phyloP scores from a whole-genome alignment of 2,797 vertebrate species.

The Galaxias olidus region DNA sequence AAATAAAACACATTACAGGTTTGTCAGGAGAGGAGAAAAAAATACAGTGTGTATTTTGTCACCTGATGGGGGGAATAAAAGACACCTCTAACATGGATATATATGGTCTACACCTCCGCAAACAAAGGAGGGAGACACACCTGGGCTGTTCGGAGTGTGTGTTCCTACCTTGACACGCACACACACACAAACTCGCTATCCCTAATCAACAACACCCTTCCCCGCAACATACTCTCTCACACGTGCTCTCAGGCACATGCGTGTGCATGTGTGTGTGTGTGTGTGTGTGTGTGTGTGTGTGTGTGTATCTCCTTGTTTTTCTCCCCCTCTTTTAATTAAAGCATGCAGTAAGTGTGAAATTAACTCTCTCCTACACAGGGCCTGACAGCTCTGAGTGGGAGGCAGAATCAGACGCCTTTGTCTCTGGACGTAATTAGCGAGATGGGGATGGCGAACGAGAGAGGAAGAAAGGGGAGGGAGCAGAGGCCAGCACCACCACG shows the following conservation, averaged over 20 bases:
- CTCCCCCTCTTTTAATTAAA: constrained; percentile 78
- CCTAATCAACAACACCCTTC: constrained; percentile 27
- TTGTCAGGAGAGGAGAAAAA: constrained; percentile 29
- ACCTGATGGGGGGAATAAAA: constrained; percentile 42
- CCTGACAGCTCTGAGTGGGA: constrained; percentile 79
- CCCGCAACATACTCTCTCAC: not conserved
- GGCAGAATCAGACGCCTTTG: constrained; percentile 77
- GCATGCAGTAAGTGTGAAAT: constrained; percentile 85
- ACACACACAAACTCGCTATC: constrained; percentile 11
- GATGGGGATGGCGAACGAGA: constrained; percentile 64
- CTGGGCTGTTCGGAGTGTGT: not conserved
- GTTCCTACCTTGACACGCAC: not conserved
- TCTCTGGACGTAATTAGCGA: constrained; percentile 77
- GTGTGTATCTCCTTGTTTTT: constrained; percentile 57
- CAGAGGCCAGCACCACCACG: constrained; percentile 50
- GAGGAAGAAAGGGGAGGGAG: constrained; percentile 43
- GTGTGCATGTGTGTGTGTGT: not conserved
- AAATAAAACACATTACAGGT: constrained; percentile 44
- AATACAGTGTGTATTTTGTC: constrained; percentile 32
- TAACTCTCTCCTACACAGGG: constrained; percentile 80
- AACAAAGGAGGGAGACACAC: constrained; percentile 18
- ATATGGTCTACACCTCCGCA: not conserved
- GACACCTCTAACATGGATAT: constrained; percentile 23
- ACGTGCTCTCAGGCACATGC: constrained; percentile 9
- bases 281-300: constrained; percentile 37